Evolutionary conservation across 2,113 vertebrate genomes (phyloP).

Genomic region (Anas platyrhynchos): DNA sequence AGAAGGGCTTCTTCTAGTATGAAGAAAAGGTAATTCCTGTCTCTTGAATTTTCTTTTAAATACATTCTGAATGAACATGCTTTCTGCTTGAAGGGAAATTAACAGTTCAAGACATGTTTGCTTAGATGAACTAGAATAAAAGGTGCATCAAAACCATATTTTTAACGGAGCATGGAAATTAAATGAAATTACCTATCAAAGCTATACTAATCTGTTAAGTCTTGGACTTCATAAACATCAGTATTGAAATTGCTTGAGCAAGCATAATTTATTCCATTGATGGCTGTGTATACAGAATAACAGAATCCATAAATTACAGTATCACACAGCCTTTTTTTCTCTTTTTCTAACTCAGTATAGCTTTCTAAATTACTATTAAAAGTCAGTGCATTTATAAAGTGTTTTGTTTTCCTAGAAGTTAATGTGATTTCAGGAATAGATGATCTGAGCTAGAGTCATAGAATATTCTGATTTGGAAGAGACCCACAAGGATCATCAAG

Average conservation of each 20-base stretch:
- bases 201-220: background rate
- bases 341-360: background rate
- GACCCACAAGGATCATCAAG: background rate
- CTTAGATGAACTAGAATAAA: background rate
- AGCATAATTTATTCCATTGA: background rate
- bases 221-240: background rate
- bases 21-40: background rate
- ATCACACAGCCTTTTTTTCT: background rate
- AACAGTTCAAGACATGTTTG: background rate
- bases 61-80: background rate
- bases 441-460: background rate
- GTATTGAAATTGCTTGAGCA: background rate
- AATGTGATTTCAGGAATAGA: background rate
- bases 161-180: background rate
- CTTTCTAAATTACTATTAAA: background rate
- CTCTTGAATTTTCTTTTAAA: background rate
- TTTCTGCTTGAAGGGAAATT: background rate
- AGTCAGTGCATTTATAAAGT: background rate
- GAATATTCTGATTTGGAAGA: background rate
- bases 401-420: background rate
- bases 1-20: background rate
- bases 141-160: background rate
- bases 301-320: background rate
- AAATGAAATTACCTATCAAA: background rate
- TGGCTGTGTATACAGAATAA: background rate